Evolutionary conservation across 2,113 vertebrate species (phyloP).

Genomic region (Burhinus oedicnemus): DNA sequence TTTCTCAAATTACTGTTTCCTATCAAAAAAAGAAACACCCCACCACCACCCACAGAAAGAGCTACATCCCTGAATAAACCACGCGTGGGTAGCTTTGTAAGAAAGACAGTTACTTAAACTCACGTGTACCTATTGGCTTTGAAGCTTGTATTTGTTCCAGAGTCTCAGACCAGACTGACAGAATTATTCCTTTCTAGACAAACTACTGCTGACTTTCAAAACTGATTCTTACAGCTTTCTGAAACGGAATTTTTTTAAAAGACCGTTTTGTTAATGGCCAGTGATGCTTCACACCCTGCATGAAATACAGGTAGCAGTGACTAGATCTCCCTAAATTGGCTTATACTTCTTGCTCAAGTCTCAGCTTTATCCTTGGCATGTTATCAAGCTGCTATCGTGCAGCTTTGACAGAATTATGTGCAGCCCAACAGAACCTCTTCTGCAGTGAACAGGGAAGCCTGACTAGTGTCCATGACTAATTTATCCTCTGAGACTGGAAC

Average conservation of each 20-base stretch:
- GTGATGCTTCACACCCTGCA: background rate
- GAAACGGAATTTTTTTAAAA: background rate
- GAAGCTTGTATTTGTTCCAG: background rate
- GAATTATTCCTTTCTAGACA: background rate
- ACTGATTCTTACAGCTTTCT: background rate
- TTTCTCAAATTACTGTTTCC: background rate
- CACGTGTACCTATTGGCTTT: background rate
- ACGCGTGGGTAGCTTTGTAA: background rate
- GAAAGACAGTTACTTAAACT: background rate
- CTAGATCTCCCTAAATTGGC: accelerated
- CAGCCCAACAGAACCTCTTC: background rate
- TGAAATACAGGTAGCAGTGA: background rate
- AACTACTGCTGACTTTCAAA: background rate
- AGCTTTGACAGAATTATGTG: background rate
- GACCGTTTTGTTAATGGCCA: background rate
- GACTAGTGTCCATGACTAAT: background rate
- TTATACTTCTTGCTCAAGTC: background rate
- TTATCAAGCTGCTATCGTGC: background rate
- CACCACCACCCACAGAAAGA: background rate
- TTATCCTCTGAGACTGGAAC: background rate
- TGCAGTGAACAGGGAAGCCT: background rate
- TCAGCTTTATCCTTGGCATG: background rate
- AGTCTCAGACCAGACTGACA: background rate
- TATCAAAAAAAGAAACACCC: background rate
- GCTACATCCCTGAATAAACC: background rate